Percentiles rank a stretch among this genome's conserved stretches.
These are phyloP conservation scores for Schizopygopsis malacanthus DNA, from an alignment of 2,797 vertebrate species.

Conservation along the genomic window DNA sequence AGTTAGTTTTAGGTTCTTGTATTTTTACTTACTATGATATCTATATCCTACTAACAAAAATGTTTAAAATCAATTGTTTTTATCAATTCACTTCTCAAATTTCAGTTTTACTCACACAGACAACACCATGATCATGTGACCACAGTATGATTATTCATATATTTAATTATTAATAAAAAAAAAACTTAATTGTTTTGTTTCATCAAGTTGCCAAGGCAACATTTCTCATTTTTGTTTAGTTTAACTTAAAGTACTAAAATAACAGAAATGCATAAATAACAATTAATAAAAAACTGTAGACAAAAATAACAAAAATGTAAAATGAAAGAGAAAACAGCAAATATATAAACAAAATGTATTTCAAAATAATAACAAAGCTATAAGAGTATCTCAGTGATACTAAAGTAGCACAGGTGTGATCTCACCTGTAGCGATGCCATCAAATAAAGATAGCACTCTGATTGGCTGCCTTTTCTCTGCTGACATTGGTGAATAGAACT, in stretches of 20 bases:
- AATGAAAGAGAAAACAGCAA: background rate
- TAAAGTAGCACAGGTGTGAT: background rate
- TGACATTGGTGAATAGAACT: slow-evolving; percentile 87
- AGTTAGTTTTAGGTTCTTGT: too few relatives aligned
- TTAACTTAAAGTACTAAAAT: background rate
- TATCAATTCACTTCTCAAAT: too few relatives aligned
- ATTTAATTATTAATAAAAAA: background rate
- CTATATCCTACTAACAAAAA: too few relatives aligned
- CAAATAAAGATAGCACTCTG: slow-evolving; percentile 92
- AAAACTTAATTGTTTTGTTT: background rate
- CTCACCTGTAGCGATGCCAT: slow-evolving; percentile 91
- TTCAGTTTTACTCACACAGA: background rate
- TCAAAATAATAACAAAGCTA: background rate
- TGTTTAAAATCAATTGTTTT: too few relatives aligned
- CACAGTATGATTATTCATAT: background rate
- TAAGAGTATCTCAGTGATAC: background rate
- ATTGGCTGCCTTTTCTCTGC: slow-evolving; percentile 89
- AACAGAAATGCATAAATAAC: background rate
- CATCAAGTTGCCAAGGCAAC: background rate
- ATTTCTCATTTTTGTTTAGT: background rate
- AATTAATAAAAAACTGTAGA: background rate
- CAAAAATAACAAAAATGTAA: background rate
- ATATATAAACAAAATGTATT: background rate
- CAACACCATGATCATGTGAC: background rate
- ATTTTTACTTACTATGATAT: too few relatives aligned